Evolutionary conservation across 1,140 invertebrate genomes (phyloP).

Genomic region (Drosophila kohkoa): DNA sequence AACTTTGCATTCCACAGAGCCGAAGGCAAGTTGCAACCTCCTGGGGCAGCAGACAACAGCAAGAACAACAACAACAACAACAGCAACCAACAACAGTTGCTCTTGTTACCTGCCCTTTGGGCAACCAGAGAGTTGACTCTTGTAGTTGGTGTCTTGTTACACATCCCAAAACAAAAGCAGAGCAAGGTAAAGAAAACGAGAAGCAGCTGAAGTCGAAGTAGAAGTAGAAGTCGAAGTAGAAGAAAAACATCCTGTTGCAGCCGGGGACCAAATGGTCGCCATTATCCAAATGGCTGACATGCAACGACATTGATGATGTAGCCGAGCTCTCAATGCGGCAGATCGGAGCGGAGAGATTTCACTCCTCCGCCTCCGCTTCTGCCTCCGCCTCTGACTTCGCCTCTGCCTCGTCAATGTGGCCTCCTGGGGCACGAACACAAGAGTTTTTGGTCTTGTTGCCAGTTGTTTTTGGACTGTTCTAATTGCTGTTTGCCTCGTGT

Average conservation of each 20-base stretch:
- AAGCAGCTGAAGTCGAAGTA: background rate
- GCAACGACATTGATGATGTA: constrained; percentile 75
- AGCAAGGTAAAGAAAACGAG: background rate
- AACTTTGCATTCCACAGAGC: constrained; percentile 10
- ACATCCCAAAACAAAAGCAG: constrained; percentile 33
- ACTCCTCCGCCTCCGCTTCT: background rate
- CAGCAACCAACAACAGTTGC: constrained; percentile 23
- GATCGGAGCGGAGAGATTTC: too few relatives aligned
- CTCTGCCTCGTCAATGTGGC: background rate
- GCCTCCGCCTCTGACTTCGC: too few relatives aligned
- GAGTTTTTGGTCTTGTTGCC: constrained; percentile 43
- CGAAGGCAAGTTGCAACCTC: constrained; percentile 1
- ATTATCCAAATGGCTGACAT: constrained; percentile 80
- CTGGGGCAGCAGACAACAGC: background rate
- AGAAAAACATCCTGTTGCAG: constrained; percentile 41
- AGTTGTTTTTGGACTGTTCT: constrained; percentile 68
- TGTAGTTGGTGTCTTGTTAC: constrained; percentile 48
- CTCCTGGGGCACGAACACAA: constrained; percentile 2
- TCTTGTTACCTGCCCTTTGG: constrained; percentile 40
- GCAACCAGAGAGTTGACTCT: background rate
- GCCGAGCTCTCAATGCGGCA: constrained; percentile 16
- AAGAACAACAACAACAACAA: too few relatives aligned
- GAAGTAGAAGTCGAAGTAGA: background rate
- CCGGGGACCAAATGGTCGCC: constrained; percentile 54
- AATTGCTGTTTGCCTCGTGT: constrained; percentile 76